Percentiles rank a stretch among this genome's conserved stretches.
Conservation (phyloP, 2,113 vertebrate genomes). For the Synchiropus splendidus region DNA sequence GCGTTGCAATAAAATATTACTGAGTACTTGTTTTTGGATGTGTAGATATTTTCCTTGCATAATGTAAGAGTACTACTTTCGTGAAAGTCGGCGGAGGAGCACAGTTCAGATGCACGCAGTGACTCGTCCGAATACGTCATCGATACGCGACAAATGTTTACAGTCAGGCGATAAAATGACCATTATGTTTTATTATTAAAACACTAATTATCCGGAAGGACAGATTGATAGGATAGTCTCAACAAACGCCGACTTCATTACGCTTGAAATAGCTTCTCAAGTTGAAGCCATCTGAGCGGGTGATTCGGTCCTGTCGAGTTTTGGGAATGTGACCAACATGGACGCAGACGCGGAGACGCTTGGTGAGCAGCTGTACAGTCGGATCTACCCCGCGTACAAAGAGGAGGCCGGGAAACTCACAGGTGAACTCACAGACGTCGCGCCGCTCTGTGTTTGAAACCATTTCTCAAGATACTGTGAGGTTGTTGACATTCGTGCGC, state of each 20-base stretch:
- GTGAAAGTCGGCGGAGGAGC: conserved; percentile 21
- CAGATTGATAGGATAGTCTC: too few relatives aligned
- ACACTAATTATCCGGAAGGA: too few relatives aligned
- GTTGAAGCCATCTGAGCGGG: too few relatives aligned
- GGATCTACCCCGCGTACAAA: conserved; percentile 55
- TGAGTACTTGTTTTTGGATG: too few relatives aligned
- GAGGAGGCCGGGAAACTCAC: conserved; percentile 67
- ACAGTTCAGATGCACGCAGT: background rate
- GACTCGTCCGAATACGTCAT: conserved; percentile 9
- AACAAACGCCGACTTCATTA: too few relatives aligned
- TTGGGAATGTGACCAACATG: conserved; percentile 37
- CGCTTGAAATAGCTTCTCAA: too few relatives aligned
- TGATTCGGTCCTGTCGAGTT: too few relatives aligned
- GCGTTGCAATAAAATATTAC: too few relatives aligned
- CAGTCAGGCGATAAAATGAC: too few relatives aligned
- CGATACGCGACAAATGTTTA: conserved; percentile 45
- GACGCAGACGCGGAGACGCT: conserved; percentile 57
- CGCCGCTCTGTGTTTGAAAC: background rate
- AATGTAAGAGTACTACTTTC: conserved; percentile 26
- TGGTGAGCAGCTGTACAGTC: conserved; percentile 63
- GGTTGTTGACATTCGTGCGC: background rate
- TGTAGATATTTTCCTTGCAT: accelerated
- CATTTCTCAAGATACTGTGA: background rate
- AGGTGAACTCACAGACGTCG: conserved; percentile 48
- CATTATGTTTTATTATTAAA: too few relatives aligned